Base-by-base conservation (phyloP, 2,797 vertebrate genomes). In the Anolis apletophallus region DNA sequence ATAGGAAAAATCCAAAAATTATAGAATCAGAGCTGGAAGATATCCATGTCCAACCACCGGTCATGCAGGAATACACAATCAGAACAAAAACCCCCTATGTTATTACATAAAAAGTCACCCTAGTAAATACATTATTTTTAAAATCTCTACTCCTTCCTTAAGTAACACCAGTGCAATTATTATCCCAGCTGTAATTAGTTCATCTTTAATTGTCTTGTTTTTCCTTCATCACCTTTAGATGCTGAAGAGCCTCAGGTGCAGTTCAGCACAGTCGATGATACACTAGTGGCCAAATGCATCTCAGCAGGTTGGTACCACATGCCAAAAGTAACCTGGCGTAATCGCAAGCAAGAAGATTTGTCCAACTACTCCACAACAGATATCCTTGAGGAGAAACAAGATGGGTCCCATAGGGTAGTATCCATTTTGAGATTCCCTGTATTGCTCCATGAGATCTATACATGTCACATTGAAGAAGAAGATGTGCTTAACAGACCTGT, bases 191-290 rank as follows among this genome's bases (percentile, higher is more conserved):
- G 19, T 80, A 88, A 84, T 83, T 19, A 73, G 83, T 75, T 84
- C 82, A 55, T 19, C 86, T 13, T 54, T 85, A 90, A 92, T 93
- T 89, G 72, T 87, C 80, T 86, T 91, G 86, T 93, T 94, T 93
- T 92, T 85, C 80, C 32, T 76, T 16, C 34, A 50, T 80, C n/a
- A 21, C 6, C 21, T 23, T 57, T 82, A 94, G 94, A 95, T 77
- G 92, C 92, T 87, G 94, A 95, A 91, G 93, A 93, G 87, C 93
- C 93, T 10, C 93, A 92, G 78, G 92, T 95, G 76, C 67, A 64
- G 36, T 92, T 94, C 76, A 91, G 77, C 67, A 92, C 83, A 61
- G 83, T 82, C 23, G 84, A 92, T 69, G 88, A 94, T 72, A 80
- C 83, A 40, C 81, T 89, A 0, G 69, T 94, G 21, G 93, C 81